Base-by-base conservation (phyloP, 2,888 invertebrate species). In the Chrysotoxum bicinctum region DNA sequence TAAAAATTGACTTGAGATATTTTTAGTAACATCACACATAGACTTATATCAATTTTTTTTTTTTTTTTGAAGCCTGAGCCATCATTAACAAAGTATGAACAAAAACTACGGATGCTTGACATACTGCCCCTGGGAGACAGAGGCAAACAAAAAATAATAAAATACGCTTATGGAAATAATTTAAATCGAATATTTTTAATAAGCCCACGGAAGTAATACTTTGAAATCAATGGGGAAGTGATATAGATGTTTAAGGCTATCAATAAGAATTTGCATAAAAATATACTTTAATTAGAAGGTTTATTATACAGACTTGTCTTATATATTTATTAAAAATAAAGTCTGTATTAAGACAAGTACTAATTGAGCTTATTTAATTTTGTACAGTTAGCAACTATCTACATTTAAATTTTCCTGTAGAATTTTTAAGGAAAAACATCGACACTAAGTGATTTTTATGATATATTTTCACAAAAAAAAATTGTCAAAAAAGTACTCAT, bases 1-100 rank as follows among this genome's bases (percentile, higher is more conserved):
- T 45, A 48, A 64, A 70, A 66, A 81, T 40, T 81, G 45, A 40
- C 16, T 56, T 23, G n/a, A 50, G 68, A 9, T 50, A 50, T 35
- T 75, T 48, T 68, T 37, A 66, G 60, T 48, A 35, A 19, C 4
- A 56, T 23, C n/a, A n/a, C n/a, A n/a, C n/a, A n/a, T n/a, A 45
- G 16, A 19, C 66, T 21, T 21, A 35, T 26, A 26, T 56, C n/a
- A n/a, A n/a, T n/a, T n/a, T 45, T 21, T 21, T 35, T 26, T 45
- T 23, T 35, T 32, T 32, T 7, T 12, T 43, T 45, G 30, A 26
- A n/a, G 30, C 16, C 52, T 68, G 37, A 30, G 30, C 30, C 75
- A 68, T 48, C 37, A 21, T 37, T 5, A 23, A 35, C n/a, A n/a
- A n/a, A 35, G 43, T n/a, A 35, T 12, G 19, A n/a, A n/a, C 23